phyloP scores from a whole-genome alignment of 2,113 vertebrate genomes.

The Brachionichthys hirsutus region DNA sequence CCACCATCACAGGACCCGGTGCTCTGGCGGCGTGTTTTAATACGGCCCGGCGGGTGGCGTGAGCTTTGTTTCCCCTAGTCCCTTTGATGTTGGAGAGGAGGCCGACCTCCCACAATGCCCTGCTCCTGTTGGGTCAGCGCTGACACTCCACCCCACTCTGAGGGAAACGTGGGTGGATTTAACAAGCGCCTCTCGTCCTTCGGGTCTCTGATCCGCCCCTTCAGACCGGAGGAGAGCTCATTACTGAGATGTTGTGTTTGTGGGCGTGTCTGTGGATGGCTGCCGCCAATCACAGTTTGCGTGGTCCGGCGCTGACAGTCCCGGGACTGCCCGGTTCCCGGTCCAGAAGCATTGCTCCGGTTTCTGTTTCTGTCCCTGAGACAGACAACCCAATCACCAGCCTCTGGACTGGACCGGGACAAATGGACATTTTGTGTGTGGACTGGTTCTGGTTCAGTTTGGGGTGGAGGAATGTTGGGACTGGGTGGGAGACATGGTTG shows the following conservation, averaged over 20 bases:
- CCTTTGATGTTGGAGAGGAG: conserved; percentile 52
- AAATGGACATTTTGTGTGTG: no score
- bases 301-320: no score
- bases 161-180: conserved; percentile 18
- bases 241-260: not conserved
- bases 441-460: no score
- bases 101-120: conserved; percentile 43
- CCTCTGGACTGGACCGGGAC: no score
- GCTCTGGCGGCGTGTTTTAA: conserved; percentile 2
- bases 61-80: conserved; percentile 28
- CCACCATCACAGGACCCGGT: no score
- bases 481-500: no score
- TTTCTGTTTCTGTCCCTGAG: no score
- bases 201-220: conserved; percentile 22
- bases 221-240: not conserved
- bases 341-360: no score
- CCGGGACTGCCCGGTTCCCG: no score
- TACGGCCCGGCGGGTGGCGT: not conserved
- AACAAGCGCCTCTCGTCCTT: conserved; percentile 44
- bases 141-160: conserved; percentile 19
- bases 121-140: conserved; percentile 34
- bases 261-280: conserved; percentile 16
- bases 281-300: conserved; percentile 33
- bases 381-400: no score
- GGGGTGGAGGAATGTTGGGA: no score